Base-by-base conservation (phyloP, 2,888 invertebrate genomes). In the Timandra comae region DNA sequence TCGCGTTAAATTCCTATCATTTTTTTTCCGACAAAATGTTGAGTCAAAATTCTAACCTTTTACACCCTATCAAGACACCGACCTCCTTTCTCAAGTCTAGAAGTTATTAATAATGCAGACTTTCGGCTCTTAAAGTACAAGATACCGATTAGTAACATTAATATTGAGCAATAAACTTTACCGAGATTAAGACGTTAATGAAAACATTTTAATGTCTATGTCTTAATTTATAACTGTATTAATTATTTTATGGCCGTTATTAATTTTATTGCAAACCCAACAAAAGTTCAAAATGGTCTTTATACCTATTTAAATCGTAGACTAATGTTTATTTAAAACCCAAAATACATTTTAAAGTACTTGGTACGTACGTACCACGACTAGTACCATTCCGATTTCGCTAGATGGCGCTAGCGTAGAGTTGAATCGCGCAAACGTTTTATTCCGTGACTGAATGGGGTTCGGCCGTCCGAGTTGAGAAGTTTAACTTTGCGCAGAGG, bases 401-500 rank as follows among this genome's bases (percentile, higher is more conserved):
- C 60, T 43, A 78, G 79, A 72, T 77, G 78, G 66, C 77, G 66
- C 54, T 61, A 42, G 27, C 12, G 33, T 42, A 28, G 27, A 43
- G 20, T 21, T 38, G 56, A 28, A 61, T 55, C 64, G 51, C 73
- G 69, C 45, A 63, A 65, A 58, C 49, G 58, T 55, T 59, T 53
- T 33, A 43, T 53, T 34, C 26, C 27, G 27, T 16, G 2, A 7
- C 8, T 2, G 2, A 4, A 6, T 1, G 16, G 11, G 7, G 11
- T 3, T 13, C 2, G 8, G 10, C 5, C 25, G 19, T 8, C n/a
- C 6, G 0, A 8, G 6, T 5, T 2, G 13, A 8, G 1, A 3
- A 13, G 3, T 36, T 87, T 66, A 93, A 89, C 93, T 93, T 93
- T 93, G 93, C 93, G 93, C 94, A 94, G 93, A 88, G 93, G 93